phyloP scores from a whole-genome alignment of 2,888 invertebrate genomes.

The Cordylochernes scorpioides region DNA sequence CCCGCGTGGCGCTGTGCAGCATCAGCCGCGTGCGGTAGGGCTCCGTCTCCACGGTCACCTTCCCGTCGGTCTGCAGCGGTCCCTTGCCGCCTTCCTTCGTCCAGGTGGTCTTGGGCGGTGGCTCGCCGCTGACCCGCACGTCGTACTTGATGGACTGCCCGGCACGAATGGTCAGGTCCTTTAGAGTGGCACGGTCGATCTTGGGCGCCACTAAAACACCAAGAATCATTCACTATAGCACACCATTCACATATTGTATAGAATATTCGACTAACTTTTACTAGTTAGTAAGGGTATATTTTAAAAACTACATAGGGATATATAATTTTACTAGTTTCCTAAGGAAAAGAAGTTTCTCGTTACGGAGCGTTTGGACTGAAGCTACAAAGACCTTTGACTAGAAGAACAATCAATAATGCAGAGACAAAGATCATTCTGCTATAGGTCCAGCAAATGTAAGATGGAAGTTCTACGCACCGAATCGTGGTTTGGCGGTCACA shows the following conservation, averaged over 20 bases:
- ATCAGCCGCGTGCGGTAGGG: slow-evolving; percentile 66
- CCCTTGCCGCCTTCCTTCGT: slow-evolving; percentile 36
- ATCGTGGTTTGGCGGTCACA: slow-evolving; percentile 50
- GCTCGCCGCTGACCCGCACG: slow-evolving; percentile 28
- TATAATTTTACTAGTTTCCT: too few relatives aligned
- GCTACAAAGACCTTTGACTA: too few relatives aligned
- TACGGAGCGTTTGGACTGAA: too few relatives aligned
- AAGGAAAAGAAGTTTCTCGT: too few relatives aligned
- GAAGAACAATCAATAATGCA: too few relatives aligned
- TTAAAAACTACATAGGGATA: too few relatives aligned
- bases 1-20: slow-evolving; percentile 54
- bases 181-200: slow-evolving; percentile 27
- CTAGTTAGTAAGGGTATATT: too few relatives aligned
- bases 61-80: slow-evolving; percentile 8
- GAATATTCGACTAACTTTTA: neutral
- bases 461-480: slow-evolving; percentile 1
- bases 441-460: too few relatives aligned
- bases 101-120: slow-evolving; percentile 71
- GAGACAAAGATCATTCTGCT: too few relatives aligned
- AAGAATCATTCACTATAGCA: slow-evolving; percentile 5
- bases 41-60: slow-evolving; percentile 31
- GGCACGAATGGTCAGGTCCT: slow-evolving; percentile 24
- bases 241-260: neutral
- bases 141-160: slow-evolving; percentile 26
- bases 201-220: slow-evolving; percentile 36